Evolutionary conservation across 2,888 invertebrate genomes (phyloP), one percentile per base, ranked within the genome.

Genomic region (Amphipyra berbera): DNA sequence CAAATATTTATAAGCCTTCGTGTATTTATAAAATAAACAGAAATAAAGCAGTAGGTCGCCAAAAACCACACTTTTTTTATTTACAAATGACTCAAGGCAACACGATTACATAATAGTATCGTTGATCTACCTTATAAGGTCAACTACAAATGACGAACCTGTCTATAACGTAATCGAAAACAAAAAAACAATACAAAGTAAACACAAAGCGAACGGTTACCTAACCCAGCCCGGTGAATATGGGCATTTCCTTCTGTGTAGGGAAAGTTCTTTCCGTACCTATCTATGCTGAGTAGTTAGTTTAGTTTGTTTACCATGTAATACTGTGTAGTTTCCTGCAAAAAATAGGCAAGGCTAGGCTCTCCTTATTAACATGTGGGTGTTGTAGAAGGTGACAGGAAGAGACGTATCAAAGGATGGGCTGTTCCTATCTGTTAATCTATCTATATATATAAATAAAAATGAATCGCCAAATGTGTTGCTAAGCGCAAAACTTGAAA

Each of bases 81-180:
- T 61, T 46, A 52, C 41, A 37, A 30, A 47, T 41, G 14, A 53
- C 10, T 53, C 46, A 49, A 21, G 42, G n/a, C 14, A n/a, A 4
- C 5, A 10, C 13, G 2, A 60, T 61, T 59, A 60, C 55, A 40
- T 48, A 61, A 69, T 50, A 42, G 52, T 59, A 55, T 40, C 8
- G 46, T 57, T 68, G 41, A 57, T 63, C 30, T 64, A 68, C 56
- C 21, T 44, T 42, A 12, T 30, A 60, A 72, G 52, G 53, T 64
- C 60, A 59, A n/a, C 57, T 48, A 48, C 37, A 60, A 61, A 57
- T 52, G 21, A 55, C 46, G 57, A 61, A 69, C 56, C 54, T 42
- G 63, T 63, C 44, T 62, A 47, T 40, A 57, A 50, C 54, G 54
- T 54, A 48, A 63, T 60, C 56, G 35, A 73, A 57, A 57, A 55